phyloP scores from a whole-genome alignment of 2,113 vertebrate genomes.

The Dissostichus mawsoni region DNA sequence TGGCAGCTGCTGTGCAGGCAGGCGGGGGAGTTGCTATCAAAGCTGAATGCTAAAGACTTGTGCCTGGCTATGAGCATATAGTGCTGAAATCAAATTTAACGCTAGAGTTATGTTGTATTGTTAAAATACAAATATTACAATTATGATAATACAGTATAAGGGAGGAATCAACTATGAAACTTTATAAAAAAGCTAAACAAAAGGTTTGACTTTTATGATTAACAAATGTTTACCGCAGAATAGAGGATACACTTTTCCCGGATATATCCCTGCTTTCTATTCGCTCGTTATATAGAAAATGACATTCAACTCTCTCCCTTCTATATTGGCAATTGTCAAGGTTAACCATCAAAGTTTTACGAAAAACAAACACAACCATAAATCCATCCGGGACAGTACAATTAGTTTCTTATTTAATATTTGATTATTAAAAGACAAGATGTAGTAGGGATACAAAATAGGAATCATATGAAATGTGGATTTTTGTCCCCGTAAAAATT shows the following conservation, averaged over 20 bases:
- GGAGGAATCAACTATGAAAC: constrained; percentile 17
- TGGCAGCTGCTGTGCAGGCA: constrained; percentile 64
- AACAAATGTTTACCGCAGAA: neutral
- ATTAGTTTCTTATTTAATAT: neutral
- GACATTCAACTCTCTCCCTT: too few species aligned
- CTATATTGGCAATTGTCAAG: neutral
- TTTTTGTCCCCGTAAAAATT: too few species aligned
- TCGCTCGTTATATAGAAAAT: too few species aligned
- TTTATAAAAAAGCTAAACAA: constrained; percentile 16
- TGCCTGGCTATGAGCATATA: constrained; percentile 17
- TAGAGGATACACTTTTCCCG: too few species aligned
- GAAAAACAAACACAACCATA: neutral
- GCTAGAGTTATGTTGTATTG: constrained; percentile 27
- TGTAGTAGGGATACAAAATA: neutral
- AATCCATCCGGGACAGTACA: neutral
- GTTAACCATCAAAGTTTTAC: neutral
- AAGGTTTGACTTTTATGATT: neutral
- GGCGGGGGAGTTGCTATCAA: constrained; percentile 21
- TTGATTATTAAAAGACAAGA: neutral
- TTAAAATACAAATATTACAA: constrained; percentile 38
- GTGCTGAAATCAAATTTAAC: constrained; percentile 46
- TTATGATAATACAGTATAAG: neutral
- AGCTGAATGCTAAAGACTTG: constrained; percentile 39
- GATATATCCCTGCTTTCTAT: neutral
- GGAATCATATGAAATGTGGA: neutral